Evolutionary conservation across 92 coral and sea anemone species (phyloP).

Genomic region (Galaxea fascicularis): DNA sequence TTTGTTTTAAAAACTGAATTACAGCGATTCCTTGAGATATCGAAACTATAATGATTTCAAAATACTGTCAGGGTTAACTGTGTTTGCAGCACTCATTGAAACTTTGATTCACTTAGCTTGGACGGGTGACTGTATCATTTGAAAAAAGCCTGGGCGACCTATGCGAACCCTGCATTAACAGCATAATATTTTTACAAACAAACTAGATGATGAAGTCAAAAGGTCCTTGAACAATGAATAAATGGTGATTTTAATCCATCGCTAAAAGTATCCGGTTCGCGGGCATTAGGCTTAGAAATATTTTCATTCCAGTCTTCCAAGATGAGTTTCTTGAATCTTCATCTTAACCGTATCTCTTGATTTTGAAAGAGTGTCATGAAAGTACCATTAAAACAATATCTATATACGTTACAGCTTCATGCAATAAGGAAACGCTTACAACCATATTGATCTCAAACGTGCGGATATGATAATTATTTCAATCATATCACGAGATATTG

Average conservation of each 20-base stretch:
- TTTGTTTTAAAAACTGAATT: conserved; percentile 13
- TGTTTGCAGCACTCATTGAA: not conserved
- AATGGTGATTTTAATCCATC: conserved; percentile 26
- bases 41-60: not conserved
- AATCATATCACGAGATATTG: conserved; percentile 36
- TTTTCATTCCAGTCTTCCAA: not conserved
- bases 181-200: conserved; percentile 45
- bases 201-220: conserved; percentile 14
- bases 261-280: conserved; percentile 24
- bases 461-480: conserved; percentile 49
- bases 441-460: conserved; percentile 36
- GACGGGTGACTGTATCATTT: not conserved
- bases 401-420: not conserved
- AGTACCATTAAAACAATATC: conserved; percentile 10
- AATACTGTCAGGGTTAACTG: not conserved
- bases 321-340: not conserved
- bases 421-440: conserved; percentile 47
- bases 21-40: conserved; percentile 1
- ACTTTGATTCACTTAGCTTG: not conserved
- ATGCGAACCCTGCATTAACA: conserved; percentile 19
- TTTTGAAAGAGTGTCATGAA: not conserved
- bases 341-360: not conserved
- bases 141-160: not conserved
- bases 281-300: not conserved
- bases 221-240: conserved; percentile 48